Conservation (phyloP, 2,797 vertebrate genomes). For the Margarornis squamiger region DNA sequence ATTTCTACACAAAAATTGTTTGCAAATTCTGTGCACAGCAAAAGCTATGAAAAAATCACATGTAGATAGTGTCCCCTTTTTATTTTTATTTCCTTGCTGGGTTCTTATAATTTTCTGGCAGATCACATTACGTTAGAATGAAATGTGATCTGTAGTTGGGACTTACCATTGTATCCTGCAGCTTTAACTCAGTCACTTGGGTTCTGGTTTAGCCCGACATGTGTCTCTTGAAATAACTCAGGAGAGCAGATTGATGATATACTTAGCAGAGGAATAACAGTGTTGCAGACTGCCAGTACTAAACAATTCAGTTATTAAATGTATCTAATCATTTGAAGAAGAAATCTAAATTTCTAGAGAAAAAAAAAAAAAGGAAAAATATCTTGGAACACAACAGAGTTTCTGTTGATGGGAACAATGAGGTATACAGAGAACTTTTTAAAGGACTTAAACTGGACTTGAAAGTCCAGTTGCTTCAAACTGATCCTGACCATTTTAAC, state of each 20-base stretch:
- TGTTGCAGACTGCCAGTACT: not conserved
- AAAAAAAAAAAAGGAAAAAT: not conserved
- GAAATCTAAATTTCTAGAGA: not conserved
- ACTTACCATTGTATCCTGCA: conserved; percentile 29
- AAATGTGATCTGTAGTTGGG: conserved; percentile 44
- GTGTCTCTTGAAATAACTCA: conserved; percentile 53
- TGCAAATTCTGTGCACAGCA: not conserved
- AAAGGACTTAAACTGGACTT: not conserved
- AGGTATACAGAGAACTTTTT: not conserved
- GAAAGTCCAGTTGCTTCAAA: not conserved
- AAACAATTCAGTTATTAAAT: conserved; percentile 40
- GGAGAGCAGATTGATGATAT: conserved; percentile 29
- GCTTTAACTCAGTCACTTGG: conserved; percentile 48
- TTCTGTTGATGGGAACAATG: not conserved
- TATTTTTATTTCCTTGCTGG: conserved; percentile 36
- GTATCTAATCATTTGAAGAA: not conserved
- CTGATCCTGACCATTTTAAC: not conserved
- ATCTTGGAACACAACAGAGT: not conserved
- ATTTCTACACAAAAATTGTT: not conserved
- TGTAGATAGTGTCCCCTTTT: not conserved
- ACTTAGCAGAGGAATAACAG: conserved; percentile 39
- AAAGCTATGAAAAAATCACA: conserved; percentile 1
- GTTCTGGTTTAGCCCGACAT: conserved; percentile 46
- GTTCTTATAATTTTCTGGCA: conserved; percentile 28
- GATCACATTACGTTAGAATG: conserved; percentile 18